Evolutionary conservation across 2,797 vertebrate genomes (phyloP), one percentile per base, ranked within the genome.

Genomic region (Malurus splendens): DNA sequence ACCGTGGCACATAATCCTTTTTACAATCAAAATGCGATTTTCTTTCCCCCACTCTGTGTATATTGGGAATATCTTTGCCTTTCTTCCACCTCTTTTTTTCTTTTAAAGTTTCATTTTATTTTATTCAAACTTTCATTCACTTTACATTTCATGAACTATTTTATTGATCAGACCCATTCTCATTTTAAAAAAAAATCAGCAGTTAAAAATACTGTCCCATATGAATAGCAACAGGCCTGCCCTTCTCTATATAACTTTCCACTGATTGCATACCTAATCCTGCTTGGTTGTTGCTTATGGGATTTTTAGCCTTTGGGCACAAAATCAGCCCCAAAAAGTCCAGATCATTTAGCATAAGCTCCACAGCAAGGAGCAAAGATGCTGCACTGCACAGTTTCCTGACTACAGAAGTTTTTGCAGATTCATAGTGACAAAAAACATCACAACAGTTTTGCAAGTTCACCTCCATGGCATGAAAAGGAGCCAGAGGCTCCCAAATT

Each of bases 21-120:
- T 59, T 25, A 70, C 23, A 70, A 38, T 38, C 24, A 71, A 92
- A 89, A 84, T 14, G 8, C 12, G 9, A 60, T 59, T 72, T 24
- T 45, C 32, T 24, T n/a, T 14, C 6, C 9, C 27, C 10, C 4
- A 6, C 8, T 27, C n/a, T 16, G 0, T 42, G 6, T 23, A 17
- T 52, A 66, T 56, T 68, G 83, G n/a, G 7, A 54, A 47, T 41
- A n/a, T 28, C 36, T 82, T 78, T 81, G 9, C 30, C 14, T 51
- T 55, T 36, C 7, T n/a, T 11, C 27, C 39, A 11, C 4, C 1
- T 3, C 7, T n/a, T 24, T 36, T 50, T 81, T 66, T 30, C 6
- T 36, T 62, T 74, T 24, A 4, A 45, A 60, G 2, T 56, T 87
- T 55, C 1, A 18, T 51, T 70, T 82, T 22, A 47, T 57, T 77